phyloP scores from a whole-genome alignment of 2,888 invertebrate species.

The Ectemnius continuus region DNA sequence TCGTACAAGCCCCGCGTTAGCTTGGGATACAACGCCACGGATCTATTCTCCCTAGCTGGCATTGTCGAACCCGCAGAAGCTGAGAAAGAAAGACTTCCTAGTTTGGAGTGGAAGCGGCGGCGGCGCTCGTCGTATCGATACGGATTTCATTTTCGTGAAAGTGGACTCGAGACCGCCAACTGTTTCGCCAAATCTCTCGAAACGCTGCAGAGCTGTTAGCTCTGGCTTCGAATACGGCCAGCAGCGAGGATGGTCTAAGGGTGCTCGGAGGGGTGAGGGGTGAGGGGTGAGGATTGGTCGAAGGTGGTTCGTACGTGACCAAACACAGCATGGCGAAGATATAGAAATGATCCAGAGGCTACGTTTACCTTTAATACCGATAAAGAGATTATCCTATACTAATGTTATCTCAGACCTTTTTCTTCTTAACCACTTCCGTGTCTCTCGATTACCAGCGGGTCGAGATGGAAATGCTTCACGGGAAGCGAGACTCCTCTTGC shows the following conservation, averaged over 20 bases:
- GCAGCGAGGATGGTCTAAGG: not conserved
- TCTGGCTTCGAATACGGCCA: constrained; percentile 13
- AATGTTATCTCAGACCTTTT: not conserved
- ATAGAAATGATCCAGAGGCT: constrained; percentile 5
- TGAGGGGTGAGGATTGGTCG: not conserved
- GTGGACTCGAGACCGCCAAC: constrained; percentile 22
- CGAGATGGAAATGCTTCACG: no score
- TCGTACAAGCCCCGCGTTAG: no score
- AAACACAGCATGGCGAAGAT: constrained; percentile 20
- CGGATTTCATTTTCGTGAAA: constrained; percentile 58
- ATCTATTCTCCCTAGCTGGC: no score
- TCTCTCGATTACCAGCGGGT: no score
- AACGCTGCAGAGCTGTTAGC: not conserved
- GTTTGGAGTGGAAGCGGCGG: constrained; percentile 30
- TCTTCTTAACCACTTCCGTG: no score
- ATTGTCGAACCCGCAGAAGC: constrained; percentile 3
- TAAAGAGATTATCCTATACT: not conserved
- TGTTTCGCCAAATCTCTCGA: constrained; percentile 15
- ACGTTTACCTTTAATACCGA: constrained; percentile 1
- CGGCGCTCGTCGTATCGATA: constrained; percentile 50
- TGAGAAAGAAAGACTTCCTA: constrained; percentile 29
- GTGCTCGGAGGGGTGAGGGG: no score
- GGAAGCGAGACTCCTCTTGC: no score
- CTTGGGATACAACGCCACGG: no score
- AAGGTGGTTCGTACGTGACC: constrained; percentile 37